phyloP scores from a whole-genome alignment of 2,113 vertebrate genomes.

The Sinocyclocheilus maitianheensis region DNA sequence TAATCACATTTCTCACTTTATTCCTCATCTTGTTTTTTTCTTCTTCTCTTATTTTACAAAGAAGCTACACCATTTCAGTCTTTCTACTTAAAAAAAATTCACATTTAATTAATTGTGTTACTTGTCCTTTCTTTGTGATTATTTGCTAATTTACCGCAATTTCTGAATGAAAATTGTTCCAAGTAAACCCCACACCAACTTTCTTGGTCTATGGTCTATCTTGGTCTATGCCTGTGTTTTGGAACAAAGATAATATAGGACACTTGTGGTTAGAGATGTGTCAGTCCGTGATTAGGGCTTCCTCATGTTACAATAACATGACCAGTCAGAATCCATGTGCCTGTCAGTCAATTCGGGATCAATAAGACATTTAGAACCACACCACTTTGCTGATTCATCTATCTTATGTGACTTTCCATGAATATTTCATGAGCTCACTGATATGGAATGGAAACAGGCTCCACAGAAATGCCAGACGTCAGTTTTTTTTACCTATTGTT shows the following conservation, averaged over 20 bases:
- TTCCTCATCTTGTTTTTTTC: neutral
- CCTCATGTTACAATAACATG: conserved; percentile 4
- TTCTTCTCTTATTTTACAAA: neutral
- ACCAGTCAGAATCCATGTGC: conserved; percentile 12
- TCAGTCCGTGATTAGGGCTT: neutral
- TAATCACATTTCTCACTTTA: neutral
- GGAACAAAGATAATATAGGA: neutral
- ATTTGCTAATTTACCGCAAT: neutral
- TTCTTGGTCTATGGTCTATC: neutral
- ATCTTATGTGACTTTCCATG: conserved; percentile 40
- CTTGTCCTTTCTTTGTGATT: neutral
- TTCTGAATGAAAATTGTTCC: neutral
- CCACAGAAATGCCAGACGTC: neutral
- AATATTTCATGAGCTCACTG: conserved; percentile 47
- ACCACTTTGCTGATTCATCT: conserved; percentile 41
- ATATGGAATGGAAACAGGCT: neutral
- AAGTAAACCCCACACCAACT: neutral
- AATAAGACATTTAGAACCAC: conserved; percentile 48
- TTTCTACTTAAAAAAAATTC: neutral
- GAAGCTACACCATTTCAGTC: neutral
- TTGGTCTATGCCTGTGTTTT: neutral
- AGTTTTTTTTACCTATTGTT: neutral
- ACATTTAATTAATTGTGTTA: neutral
- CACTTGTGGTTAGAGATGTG: neutral
- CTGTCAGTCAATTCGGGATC: conserved; percentile 41